Base-by-base conservation (phyloP, 2,888 invertebrate genomes). In the Thymelicus sylvestris region DNA sequence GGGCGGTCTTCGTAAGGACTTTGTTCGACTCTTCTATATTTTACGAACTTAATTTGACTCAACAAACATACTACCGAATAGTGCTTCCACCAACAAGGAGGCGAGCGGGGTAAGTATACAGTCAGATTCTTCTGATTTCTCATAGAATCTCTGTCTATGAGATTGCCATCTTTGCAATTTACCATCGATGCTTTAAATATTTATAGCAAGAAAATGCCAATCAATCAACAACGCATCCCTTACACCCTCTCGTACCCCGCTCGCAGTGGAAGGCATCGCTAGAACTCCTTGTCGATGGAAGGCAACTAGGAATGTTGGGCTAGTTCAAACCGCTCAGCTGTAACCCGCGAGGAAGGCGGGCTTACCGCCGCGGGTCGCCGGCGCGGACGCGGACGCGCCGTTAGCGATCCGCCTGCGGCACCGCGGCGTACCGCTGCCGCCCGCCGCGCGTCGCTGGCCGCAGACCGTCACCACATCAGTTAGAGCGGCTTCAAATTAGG, bases 401-500 rank as follows among this genome's bases (percentile, higher is more conserved):
- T 82, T 83, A 82, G 80, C 82, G 80, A 80, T 83, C 85, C 81
- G 79, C 80, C 78, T 80, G 83, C 81, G 88, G 85, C 85, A 86
- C 89, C 80, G 86, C 88, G 79, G 86, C 86, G 85, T 86, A 88
- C 80, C 86, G 84, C 82, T 81, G 81, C 75, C 81, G 80, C 77
- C 77, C 75, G 76, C 80, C 78, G 75, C 80, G 77, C 77, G 80
- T 67, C 81, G 86, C 90, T 88, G 83, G 81, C 86, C 84, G 31
- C 80, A 84, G 85, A 86, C 12, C 12, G 15, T 1, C 50, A 19
- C 8, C 50, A 47, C 47, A 47, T 47, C 47, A 47, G 10, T 47
- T 47, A 31, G 31, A 31, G 31, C 31, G 31, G 31, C 31, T 31
- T 31, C 31, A 31, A 1, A 31, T 31, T 31, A 31, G 31, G 31